Evolutionary conservation across 2,797 vertebrate species (phyloP).

Genomic region (Acanthornis magna): DNA sequence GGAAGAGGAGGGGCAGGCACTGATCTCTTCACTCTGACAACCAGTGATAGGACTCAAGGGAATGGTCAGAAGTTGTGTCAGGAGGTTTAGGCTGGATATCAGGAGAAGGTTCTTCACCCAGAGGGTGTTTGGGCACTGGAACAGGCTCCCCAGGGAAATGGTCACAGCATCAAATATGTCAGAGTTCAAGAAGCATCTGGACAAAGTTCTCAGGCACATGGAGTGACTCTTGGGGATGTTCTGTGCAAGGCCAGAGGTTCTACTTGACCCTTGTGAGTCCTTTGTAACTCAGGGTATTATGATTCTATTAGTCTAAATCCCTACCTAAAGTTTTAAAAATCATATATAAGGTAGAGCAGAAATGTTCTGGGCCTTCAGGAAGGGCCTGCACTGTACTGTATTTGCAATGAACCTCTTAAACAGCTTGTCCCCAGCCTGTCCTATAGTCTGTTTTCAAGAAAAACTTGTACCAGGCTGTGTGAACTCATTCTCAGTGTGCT

Average conservation of each 20-base stretch:
- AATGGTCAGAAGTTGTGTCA: neutral
- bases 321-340: neutral
- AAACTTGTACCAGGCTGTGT: accelerated
- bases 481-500: neutral
- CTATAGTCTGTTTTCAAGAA: neutral
- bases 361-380: neutral
- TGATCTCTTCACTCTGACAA: neutral
- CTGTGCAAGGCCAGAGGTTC: no score
- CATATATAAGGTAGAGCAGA: accelerated
- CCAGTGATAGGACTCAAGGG: accelerated
- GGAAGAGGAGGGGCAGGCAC: neutral
- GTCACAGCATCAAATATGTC: neutral
- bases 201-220: neutral
- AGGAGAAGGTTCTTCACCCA: neutral
- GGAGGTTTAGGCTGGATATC: no score
- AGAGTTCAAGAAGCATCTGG: neutral
- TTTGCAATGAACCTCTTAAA: neutral
- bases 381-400: neutral
- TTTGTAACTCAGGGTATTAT: neutral
- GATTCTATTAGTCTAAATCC: neutral
- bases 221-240: neutral
- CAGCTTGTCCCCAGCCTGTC: accelerated
- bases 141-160: no score
- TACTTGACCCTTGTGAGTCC: accelerated
- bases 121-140: accelerated